Evolutionary conservation across 2,888 invertebrate genomes (phyloP).

Genomic region (Eilema sororculum): DNA sequence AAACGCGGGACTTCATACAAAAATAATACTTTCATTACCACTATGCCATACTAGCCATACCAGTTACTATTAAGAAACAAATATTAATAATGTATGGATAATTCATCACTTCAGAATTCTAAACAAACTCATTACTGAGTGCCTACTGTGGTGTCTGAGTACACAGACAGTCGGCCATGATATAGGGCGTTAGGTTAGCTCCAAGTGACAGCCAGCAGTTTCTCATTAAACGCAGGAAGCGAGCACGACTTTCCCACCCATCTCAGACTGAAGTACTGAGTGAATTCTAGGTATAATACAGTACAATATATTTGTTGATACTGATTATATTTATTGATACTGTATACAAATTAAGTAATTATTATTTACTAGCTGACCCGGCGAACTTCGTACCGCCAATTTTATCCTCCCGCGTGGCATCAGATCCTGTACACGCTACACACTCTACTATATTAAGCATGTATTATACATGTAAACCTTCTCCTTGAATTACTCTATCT

Average conservation of each 20-base stretch:
- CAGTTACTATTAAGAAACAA: not conserved
- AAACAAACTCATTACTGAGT: constrained; percentile 2
- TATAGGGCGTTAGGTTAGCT: constrained; percentile 49
- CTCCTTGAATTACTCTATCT: no score
- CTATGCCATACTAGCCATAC: not conserved
- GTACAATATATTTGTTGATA: not conserved
- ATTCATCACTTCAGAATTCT: not conserved
- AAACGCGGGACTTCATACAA: not conserved
- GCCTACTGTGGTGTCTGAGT: constrained; percentile 7
- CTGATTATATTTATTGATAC: no score
- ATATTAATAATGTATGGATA: not conserved
- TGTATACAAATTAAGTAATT: no score
- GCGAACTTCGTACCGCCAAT: no score
- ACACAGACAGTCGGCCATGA: constrained; percentile 34
- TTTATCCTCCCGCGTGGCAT: no score
- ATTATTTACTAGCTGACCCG: no score
- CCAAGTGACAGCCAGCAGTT: constrained; percentile 57
- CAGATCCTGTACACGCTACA: no score
- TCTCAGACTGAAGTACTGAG: constrained; percentile 31
- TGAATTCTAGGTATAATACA: constrained; percentile 17
- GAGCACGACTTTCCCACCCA: constrained; percentile 28
- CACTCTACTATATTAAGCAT: no score
- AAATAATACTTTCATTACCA: not conserved
- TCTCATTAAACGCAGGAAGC: constrained; percentile 60
- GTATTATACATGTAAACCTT: no score